These are phyloP conservation scores for Sebastes fasciatus DNA, from an alignment of 2,113 vertebrate genomes.

Conservation along the genomic window DNA sequence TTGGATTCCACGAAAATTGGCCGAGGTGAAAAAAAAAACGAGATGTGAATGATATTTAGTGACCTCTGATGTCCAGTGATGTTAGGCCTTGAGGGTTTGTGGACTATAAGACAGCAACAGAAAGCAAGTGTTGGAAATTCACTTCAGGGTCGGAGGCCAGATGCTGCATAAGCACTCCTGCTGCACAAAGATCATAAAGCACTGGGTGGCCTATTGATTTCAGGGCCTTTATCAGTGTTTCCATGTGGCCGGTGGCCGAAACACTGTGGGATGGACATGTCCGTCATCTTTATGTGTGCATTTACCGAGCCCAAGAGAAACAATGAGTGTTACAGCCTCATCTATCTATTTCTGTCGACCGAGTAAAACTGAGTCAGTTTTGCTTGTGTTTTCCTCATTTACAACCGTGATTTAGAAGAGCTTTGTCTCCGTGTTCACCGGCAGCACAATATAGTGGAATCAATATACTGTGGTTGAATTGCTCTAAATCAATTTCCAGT, in stretches of 20 bases:
- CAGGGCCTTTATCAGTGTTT: constrained; percentile 71
- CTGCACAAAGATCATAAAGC: constrained; percentile 77
- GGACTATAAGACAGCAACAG: constrained; percentile 49
- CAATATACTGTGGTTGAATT: constrained; percentile 22
- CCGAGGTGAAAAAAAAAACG: constrained; percentile 22
- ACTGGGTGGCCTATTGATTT: constrained; percentile 75
- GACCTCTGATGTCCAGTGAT: constrained; percentile 55
- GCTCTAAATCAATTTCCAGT: constrained; percentile 49
- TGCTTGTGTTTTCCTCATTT: constrained; percentile 43
- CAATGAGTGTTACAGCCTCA: constrained; percentile 28
- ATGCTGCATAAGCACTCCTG: constrained; percentile 77
- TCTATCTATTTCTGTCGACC: constrained; percentile 48
- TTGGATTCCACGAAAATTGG: constrained; percentile 60
- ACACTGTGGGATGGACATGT: constrained; percentile 58
- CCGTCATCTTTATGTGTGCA: constrained; percentile 74
- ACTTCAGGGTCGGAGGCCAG: constrained; percentile 73
- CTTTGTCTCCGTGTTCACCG: constrained; percentile 12
- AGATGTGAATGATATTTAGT: constrained; percentile 52
- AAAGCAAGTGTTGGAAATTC: constrained; percentile 70
- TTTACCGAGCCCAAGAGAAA: constrained; percentile 64
- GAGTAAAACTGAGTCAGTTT: constrained; percentile 17
- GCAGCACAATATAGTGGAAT: constrained; percentile 11
- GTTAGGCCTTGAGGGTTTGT: constrained; percentile 53
- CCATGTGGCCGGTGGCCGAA: constrained; percentile 69
- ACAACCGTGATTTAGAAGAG: constrained; percentile 40